Percentiles rank a stretch among this genome's conserved stretches.
Conservation (phyloP, 2,113 vertebrate genomes). For the Brienomyrus brachyistius region DNA sequence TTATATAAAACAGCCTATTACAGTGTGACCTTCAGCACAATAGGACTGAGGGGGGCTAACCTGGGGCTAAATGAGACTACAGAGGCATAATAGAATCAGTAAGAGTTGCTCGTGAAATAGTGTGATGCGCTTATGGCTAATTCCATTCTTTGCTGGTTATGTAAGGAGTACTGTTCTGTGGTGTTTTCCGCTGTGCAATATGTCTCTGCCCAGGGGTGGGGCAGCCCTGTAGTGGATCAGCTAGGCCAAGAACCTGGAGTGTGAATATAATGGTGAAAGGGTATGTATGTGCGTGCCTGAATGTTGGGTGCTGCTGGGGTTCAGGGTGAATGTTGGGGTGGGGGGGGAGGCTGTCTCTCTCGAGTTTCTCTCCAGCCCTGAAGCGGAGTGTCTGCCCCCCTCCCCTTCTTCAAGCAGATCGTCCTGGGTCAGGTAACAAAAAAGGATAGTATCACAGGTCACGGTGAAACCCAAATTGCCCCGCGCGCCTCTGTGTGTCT, state of each 20-base stretch:
- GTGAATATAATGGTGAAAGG: not conserved
- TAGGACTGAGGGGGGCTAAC: not conserved
- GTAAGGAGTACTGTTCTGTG: not conserved
- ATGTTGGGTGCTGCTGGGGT: slow-evolving; percentile 45
- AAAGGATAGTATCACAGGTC: slow-evolving; percentile 74
- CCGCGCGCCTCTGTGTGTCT: slow-evolving; percentile 61
- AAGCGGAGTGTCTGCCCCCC: slow-evolving; percentile 54
- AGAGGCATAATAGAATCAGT: not conserved
- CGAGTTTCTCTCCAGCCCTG: slow-evolving; percentile 68
- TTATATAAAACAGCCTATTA: not conserved
- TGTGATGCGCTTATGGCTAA: not conserved
- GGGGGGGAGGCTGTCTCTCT: slow-evolving; percentile 56
- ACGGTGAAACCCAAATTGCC: slow-evolving; percentile 66
- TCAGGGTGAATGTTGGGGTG: slow-evolving; percentile 20
- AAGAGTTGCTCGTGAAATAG: not conserved
- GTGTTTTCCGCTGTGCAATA: not conserved
- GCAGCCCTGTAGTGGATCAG: not conserved
- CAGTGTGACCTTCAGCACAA: not conserved
- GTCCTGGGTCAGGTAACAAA: slow-evolving; percentile 65
- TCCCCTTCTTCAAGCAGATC: slow-evolving; percentile 54
- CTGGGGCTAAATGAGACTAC: not conserved
- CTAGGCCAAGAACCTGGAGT: not conserved
- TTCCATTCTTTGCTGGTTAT: not conserved
- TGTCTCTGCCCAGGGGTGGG: not conserved
- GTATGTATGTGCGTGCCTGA: slow-evolving; percentile 40